These are phyloP conservation scores for Leuctra nigra DNA, from an alignment of 2,888 invertebrate genomes.

Conservation along the genomic window DNA sequence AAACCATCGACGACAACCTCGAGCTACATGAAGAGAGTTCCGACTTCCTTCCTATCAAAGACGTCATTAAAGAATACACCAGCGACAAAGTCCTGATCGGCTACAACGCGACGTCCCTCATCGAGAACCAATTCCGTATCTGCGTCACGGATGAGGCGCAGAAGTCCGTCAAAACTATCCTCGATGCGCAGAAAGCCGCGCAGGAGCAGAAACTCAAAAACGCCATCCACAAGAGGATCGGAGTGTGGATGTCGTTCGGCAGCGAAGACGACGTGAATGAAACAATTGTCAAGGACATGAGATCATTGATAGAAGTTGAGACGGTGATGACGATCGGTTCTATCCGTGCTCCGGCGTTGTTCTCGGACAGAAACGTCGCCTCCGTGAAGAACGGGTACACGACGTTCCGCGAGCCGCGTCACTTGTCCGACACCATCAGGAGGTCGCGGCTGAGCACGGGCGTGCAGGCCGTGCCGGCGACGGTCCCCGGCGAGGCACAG, in stretches of 20 bases:
- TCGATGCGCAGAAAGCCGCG: slow-evolving; percentile 51
- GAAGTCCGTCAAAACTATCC: slow-evolving; percentile 44
- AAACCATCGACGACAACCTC: slow-evolving; percentile 54
- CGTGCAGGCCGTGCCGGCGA: slow-evolving; percentile 45
- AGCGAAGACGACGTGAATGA: slow-evolving; percentile 58
- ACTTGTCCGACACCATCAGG: slow-evolving; percentile 49
- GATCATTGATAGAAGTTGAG: slow-evolving; percentile 59
- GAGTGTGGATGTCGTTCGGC: slow-evolving; percentile 55
- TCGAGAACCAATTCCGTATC: slow-evolving; percentile 61
- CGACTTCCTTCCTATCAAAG: slow-evolving; percentile 42
- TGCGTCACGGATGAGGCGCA: slow-evolving; percentile 52
- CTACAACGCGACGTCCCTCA: slow-evolving; percentile 55
- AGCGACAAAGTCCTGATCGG: slow-evolving; percentile 49
- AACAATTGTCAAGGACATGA: slow-evolving; percentile 44
- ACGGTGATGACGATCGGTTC: slow-evolving; percentile 33
- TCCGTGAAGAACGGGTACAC: slow-evolving; percentile 61
- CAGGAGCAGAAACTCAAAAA: slow-evolving; percentile 36
- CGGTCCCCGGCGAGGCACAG: slow-evolving; percentile 50
- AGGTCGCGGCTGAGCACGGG: slow-evolving; percentile 51
- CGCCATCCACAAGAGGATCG: slow-evolving; percentile 36
- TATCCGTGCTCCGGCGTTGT: slow-evolving; percentile 38
- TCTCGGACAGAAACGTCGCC: slow-evolving; percentile 48
- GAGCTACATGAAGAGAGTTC: slow-evolving; percentile 48
- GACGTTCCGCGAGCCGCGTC: slow-evolving; percentile 53
- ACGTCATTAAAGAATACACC: slow-evolving; percentile 35